phyloP scores from a whole-genome alignment of 2,113 vertebrate genomes.

The Recurvirostra avosetta region DNA sequence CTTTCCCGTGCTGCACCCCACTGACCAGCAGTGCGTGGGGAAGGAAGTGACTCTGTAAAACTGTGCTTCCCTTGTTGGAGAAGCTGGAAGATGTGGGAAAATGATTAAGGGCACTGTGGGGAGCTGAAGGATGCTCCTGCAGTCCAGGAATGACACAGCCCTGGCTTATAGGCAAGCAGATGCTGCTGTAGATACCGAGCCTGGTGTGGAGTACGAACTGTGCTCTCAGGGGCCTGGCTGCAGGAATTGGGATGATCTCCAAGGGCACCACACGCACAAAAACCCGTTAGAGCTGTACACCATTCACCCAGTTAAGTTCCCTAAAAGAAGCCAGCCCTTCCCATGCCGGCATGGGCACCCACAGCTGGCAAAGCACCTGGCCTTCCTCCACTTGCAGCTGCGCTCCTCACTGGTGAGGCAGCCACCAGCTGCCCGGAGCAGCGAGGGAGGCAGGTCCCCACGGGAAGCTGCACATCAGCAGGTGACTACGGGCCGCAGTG shows the following conservation, averaged over 20 bases:
- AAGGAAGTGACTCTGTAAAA: no score
- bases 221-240: neutral
- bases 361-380: neutral
- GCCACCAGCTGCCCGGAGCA: accelerated
- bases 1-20: no score
- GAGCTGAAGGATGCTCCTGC: neutral
- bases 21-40: no score
- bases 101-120: neutral
- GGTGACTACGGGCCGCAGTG: accelerated
- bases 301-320: neutral
- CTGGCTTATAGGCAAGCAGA: neutral
- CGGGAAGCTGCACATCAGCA: neutral
- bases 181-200: no score
- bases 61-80: no score
- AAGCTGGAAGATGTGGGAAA: no score
- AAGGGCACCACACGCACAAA: neutral
- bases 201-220: neutral
- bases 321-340: neutral
- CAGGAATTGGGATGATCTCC: neutral
- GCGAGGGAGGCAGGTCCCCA: accelerated
- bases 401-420: accelerated
- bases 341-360: neutral
- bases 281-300: neutral
- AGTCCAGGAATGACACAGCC: neutral
- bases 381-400: neutral